Conservation (phyloP, 2,797 vertebrate species). For the Halcyon chelicuti region DNA sequence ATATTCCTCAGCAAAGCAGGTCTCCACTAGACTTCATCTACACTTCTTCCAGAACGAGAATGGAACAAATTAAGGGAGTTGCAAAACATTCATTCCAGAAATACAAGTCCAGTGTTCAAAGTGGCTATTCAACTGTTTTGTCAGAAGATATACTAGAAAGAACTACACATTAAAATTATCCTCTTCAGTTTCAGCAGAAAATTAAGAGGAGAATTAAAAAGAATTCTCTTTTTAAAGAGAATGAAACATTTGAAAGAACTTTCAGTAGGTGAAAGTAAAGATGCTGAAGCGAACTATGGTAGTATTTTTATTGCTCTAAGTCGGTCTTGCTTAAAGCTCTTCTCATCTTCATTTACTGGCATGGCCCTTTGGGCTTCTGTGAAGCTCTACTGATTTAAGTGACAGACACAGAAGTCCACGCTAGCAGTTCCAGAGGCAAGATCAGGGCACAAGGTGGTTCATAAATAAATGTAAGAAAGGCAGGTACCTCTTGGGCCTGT, state of each 20-base stretch:
- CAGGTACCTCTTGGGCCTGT: not conserved
- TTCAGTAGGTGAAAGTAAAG: not conserved
- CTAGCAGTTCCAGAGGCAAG: conserved; percentile 28
- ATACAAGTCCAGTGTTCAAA: not conserved
- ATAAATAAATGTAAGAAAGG: conserved; percentile 46
- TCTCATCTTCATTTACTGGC: not conserved
- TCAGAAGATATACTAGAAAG: not conserved
- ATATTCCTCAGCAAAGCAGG: not conserved
- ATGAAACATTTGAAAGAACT: not conserved
- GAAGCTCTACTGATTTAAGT: conserved; percentile 6
- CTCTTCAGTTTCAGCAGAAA: not conserved
- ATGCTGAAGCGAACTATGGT: not conserved
- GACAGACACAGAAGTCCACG: not conserved
- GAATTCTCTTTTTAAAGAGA: not conserved
- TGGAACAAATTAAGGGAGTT: not conserved
- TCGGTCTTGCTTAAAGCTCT: not conserved
- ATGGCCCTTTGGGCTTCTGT: not conserved
- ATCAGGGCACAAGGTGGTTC: not conserved
- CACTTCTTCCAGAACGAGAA: not conserved
- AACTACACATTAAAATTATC: not conserved
- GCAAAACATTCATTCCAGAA: not conserved
- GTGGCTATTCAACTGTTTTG: not conserved
- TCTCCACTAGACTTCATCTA: not conserved
- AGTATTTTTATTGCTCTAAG: not conserved
- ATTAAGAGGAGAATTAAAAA: not conserved